These are phyloP conservation scores for Drosophila sproati DNA, from an alignment of 1,140 invertebrate species.

Conservation along the genomic window DNA sequence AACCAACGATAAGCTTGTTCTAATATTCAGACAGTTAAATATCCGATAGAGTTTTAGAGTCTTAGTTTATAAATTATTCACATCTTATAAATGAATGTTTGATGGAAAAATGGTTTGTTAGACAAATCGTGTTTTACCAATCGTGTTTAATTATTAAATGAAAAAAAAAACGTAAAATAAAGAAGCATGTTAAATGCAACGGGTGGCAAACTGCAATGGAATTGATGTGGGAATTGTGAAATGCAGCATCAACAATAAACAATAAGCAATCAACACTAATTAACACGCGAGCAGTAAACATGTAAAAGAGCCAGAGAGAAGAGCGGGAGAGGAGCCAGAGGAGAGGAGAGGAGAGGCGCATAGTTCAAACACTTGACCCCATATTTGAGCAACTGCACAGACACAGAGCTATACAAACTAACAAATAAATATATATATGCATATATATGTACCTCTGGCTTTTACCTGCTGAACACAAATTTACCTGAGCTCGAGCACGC, in stretches of 20 bases:
- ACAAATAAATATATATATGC: not conserved
- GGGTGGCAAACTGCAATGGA: constrained; percentile 27
- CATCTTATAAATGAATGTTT: not conserved
- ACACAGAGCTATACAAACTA: constrained; percentile 16
- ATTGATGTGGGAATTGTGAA: constrained; percentile 59
- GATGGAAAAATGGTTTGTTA: not conserved
- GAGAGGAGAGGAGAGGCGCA: constrained; percentile 26
- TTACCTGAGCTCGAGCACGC: constrained; percentile 20
- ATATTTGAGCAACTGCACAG: constrained; percentile 72
- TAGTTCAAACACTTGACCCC: constrained; percentile 77
- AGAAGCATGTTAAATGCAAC: constrained; percentile 36
- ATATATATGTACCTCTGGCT: constrained; percentile 13
- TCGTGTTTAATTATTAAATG: constrained; percentile 9
- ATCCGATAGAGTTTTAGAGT: not conserved
- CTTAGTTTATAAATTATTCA: not conserved
- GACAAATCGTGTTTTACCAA: constrained; percentile 6
- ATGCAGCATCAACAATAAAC: constrained; percentile 53
- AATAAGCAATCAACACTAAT: constrained; percentile 68
- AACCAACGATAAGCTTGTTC: not conserved
- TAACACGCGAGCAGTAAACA: constrained; percentile 60
- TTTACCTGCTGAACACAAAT: constrained; percentile 37
- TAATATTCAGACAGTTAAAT: not conserved
- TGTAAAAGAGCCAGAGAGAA: constrained; percentile 17
- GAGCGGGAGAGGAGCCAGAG: not conserved
- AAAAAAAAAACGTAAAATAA: constrained; percentile 3